Conservation (phyloP, 2,113 vertebrate genomes). For the Pterocles orientalis region DNA sequence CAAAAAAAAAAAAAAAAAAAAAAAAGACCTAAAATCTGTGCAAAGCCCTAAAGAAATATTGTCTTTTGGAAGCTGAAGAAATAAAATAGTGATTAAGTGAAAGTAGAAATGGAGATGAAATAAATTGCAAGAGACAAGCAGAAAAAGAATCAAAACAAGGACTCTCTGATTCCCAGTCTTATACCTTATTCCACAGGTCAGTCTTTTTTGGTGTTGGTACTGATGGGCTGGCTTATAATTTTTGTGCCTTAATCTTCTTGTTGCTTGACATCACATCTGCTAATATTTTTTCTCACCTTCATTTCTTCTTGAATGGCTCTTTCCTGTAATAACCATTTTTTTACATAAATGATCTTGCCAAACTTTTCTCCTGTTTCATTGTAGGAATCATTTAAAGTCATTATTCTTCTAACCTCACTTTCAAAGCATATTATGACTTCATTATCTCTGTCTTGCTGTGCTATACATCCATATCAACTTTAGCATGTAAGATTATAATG, state of each 20-base stretch:
- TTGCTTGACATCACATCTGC: background rate
- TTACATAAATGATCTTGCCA: background rate
- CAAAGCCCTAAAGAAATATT: background rate
- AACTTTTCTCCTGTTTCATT: constrained; percentile 5
- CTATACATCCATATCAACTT: constrained; percentile 4
- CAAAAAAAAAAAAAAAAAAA: background rate
- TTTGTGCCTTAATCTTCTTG: background rate
- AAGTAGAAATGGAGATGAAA: background rate
- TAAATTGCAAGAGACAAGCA: background rate
- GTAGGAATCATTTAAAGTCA: background rate
- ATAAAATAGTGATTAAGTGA: background rate
- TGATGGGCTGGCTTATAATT: background rate
- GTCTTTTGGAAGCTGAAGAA: background rate
- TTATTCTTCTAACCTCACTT: constrained; percentile 57
- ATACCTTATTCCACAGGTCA: background rate
- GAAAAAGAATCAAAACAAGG: background rate
- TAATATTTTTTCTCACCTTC: background rate
- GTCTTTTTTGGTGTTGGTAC: background rate
- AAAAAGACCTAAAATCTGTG: background rate
- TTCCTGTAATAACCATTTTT: background rate
- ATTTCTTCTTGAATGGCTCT: background rate
- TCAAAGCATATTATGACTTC: constrained; percentile 41
- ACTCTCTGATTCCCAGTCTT: background rate
- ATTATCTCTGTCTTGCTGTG: constrained; percentile 44
- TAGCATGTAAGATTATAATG: background rate